phyloP scores from a whole-genome alignment of 2,888 invertebrate species.

The Xanthostigma xanthostigma region DNA sequence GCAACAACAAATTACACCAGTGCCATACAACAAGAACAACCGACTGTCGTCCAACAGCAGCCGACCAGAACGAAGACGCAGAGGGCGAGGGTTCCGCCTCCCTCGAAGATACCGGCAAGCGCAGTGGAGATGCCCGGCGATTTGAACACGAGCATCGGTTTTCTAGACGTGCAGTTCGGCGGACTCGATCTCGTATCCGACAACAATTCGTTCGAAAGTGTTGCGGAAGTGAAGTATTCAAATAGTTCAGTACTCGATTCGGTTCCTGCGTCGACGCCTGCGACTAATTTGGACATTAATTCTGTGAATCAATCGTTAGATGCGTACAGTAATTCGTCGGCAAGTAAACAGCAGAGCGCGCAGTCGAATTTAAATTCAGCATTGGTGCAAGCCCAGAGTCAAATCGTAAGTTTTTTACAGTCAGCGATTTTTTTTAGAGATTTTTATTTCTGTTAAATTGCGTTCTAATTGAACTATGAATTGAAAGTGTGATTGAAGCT shows the following conservation, averaged over 20 bases:
- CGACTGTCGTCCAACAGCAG: conserved; percentile 18
- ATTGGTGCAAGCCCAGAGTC: conserved; percentile 3
- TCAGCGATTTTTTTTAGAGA: no score
- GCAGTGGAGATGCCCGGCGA: conserved; percentile 97
- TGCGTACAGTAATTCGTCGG: conserved; percentile 20
- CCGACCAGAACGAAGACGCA: conserved; percentile 45
- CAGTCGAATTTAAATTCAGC: conserved; percentile 3
- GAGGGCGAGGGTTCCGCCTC: conserved; percentile 64
- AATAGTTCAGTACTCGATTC: conserved; percentile 24
- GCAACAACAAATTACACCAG: not conserved
- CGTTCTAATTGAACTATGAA: no score
- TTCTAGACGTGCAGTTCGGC: conserved; percentile 89
- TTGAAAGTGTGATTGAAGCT: no score
- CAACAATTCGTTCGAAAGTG: conserved; percentile 31
- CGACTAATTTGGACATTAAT: conserved; percentile 23
- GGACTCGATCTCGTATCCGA: conserved; percentile 61
- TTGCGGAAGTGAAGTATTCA: conserved; percentile 30
- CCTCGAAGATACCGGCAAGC: conserved; percentile 82
- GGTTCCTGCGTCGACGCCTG: conserved; percentile 14
- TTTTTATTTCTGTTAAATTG: no score
- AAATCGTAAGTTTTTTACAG: conserved; percentile 1
- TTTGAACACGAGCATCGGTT: conserved; percentile 52
- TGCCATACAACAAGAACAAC: conserved; percentile 3
- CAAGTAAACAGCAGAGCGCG: conserved; percentile 8
- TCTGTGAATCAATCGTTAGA: conserved; percentile 35